These are phyloP conservation scores for Drosophila subquinaria DNA, from an alignment of 2,888 invertebrate genomes.

Conservation along the genomic window DNA sequence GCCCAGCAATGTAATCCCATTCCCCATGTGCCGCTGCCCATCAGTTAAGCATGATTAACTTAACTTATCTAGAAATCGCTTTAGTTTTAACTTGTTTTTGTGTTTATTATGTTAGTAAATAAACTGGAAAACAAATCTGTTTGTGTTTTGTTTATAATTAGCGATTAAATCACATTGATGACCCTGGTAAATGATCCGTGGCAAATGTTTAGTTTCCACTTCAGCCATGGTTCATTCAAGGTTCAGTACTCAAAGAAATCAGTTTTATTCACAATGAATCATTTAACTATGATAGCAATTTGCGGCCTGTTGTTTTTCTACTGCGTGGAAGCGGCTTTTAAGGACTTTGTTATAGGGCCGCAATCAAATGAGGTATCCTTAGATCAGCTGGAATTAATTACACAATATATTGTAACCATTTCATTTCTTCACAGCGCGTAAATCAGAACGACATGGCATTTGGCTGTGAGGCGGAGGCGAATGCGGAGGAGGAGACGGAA, in stretches of 20 bases:
- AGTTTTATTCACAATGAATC: slow-evolving; percentile 43
- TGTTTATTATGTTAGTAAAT: background rate
- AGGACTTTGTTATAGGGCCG: slow-evolving; percentile 69
- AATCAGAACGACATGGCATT: slow-evolving; percentile 14
- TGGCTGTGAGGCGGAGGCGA: slow-evolving; percentile 17
- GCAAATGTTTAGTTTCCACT: slow-evolving; percentile 15
- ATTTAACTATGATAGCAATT: slow-evolving; percentile 13
- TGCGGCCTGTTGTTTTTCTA: slow-evolving; percentile 30
- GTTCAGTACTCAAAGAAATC: slow-evolving; percentile 35
- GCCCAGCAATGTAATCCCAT: slow-evolving; percentile 82
- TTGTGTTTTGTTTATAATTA: slow-evolving; percentile 8
- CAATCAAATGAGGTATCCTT: slow-evolving; percentile 38
- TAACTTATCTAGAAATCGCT: slow-evolving; percentile 3
- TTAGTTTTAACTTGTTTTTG: background rate
- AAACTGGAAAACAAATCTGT: slow-evolving; percentile 18
- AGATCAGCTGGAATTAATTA: background rate
- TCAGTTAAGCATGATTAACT: slow-evolving; percentile 42
- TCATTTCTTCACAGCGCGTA: slow-evolving; percentile 10
- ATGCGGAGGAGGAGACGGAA: slow-evolving; percentile 4
- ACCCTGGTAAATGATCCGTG: slow-evolving; percentile 44
- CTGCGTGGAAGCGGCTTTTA: slow-evolving; percentile 50
- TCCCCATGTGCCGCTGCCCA: slow-evolving; percentile 82
- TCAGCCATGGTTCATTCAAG: slow-evolving; percentile 43
- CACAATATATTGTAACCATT: too few species aligned
- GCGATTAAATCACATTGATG: background rate